phyloP scores from a whole-genome alignment of 2,888 invertebrate species.

The Ernsta delagoae region DNA sequence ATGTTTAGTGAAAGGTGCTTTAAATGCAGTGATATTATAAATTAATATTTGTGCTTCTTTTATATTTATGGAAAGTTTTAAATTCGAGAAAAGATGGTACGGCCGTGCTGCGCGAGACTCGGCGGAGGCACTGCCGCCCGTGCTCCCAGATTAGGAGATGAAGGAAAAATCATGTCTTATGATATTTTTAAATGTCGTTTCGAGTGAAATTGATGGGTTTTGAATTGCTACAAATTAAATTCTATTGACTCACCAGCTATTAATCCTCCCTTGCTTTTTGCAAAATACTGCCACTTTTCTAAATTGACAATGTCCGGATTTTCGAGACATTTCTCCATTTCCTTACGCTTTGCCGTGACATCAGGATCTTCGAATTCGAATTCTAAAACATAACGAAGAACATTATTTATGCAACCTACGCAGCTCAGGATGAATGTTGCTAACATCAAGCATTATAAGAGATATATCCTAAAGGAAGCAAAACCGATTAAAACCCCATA shows the following conservation, averaged over 20 bases:
- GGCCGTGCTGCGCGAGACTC: too few species aligned
- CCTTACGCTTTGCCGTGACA: slow-evolving; percentile 85
- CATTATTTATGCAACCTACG: not conserved
- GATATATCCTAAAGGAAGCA: not conserved
- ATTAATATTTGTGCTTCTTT: not conserved
- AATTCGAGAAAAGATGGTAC: too few species aligned
- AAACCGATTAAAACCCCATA: slow-evolving; percentile 33
- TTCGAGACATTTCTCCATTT: slow-evolving; percentile 85
- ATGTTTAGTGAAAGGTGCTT: not conserved
- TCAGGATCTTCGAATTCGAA: slow-evolving; percentile 86
- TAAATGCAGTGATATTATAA: not conserved
- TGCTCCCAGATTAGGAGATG: too few species aligned
- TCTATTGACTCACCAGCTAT: slow-evolving; percentile 83
- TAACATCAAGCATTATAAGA: not conserved
- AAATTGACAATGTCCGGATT: slow-evolving; percentile 73
- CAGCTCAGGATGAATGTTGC: too few species aligned
- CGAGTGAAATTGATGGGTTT: not conserved
- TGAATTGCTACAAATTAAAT: not conserved
- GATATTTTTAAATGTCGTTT: not conserved
- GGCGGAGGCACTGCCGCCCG: too few species aligned
- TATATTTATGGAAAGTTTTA: not conserved
- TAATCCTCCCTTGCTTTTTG: slow-evolving; percentile 87
- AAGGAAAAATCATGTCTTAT: not conserved
- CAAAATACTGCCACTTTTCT: slow-evolving; percentile 86
- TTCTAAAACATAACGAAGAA: slow-evolving; percentile 57